Percentiles rank a stretch among this genome's conserved stretches.
Evolutionary conservation across 2,113 vertebrate genomes (phyloP).

Genomic region (Ancistrus triradiatus): DNA sequence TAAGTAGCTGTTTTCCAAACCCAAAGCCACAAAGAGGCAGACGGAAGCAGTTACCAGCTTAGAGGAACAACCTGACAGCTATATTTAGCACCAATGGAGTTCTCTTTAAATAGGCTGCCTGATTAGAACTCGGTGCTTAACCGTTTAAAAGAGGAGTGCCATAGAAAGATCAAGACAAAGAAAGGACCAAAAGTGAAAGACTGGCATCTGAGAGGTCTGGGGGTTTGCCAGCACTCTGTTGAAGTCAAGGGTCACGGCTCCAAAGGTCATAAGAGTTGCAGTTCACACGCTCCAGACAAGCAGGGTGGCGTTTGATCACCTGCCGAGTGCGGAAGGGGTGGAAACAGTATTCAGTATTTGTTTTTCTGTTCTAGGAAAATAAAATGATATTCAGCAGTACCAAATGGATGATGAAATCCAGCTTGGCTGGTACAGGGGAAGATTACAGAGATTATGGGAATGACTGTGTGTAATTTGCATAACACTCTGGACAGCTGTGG

Average conservation of each 20-base stretch:
- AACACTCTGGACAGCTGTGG: background rate
- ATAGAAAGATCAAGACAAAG: constrained; percentile 25
- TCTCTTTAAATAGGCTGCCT: constrained; percentile 60
- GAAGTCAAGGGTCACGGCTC: constrained; percentile 49
- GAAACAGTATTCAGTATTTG: constrained; percentile 1
- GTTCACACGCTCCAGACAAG: constrained; percentile 60
- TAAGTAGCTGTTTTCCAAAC: constrained; percentile 1
- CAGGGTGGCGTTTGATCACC: constrained; percentile 34
- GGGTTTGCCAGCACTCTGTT: constrained; percentile 33
- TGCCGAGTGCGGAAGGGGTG: constrained; percentile 7
- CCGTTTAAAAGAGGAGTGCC: constrained; percentile 33
- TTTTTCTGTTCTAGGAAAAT: background rate
- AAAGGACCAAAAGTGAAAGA: constrained; percentile 26
- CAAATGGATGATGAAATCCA: background rate
- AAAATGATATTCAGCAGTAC: background rate
- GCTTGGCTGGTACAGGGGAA: background rate
- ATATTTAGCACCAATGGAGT: constrained; percentile 57
- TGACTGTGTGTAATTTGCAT: constrained; percentile 11
- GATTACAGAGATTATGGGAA: constrained; percentile 24
- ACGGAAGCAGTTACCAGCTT: constrained; percentile 12
- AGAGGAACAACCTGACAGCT: constrained; percentile 54
- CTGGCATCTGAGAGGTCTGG: constrained; percentile 43
- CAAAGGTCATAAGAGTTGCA: constrained; percentile 46
- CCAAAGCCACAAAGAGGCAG: constrained; percentile 18
- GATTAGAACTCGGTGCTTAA: constrained; percentile 58